Evolutionary conservation across 1,140 invertebrate genomes (phyloP), one percentile per base, ranked within the genome.

Genomic region (Centruroides vittatus): DNA sequence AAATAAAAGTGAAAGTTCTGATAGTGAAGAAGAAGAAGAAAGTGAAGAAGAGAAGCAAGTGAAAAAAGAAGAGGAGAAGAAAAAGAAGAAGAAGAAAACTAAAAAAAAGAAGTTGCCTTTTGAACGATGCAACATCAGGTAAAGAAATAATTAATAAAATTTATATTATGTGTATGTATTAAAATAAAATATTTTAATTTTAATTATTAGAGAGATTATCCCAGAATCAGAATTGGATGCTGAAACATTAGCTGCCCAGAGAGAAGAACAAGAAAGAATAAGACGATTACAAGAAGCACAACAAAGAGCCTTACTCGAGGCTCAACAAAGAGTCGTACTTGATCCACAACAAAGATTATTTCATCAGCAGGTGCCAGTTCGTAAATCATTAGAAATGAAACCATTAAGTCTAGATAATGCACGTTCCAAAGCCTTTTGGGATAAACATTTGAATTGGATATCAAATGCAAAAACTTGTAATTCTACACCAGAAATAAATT

Each of bases 221-320:
- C 85, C 88, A 70, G 90, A 94, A 68, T 87, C 86, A 58, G 88
- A 95, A 69, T 73, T 98, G 54, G 93, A 96, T 71, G 86, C 89
- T 65, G 86, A 88, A 8, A 96, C 93, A 6, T 71, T 94, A n/a
- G 84, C 84, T 35, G 93, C 93, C 3, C 92, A 96, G 72, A 78
- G 88, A 47, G 90, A 93, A 71, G 93, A 97, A 75, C 85, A 86
- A 67, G 92, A 95, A 71, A 79, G 93, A 52, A 73, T 75, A 60
- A 69, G 71, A 56, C 68, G 79, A 49, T 61, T 79, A 11, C 68
- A 70, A 57, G 67, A 70, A 61, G 58, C 65, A n/a, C 65, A 65
- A 61, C 62, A 62, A 52, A 50, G 65, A 46, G 59, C 62, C 47
- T 62, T 67, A 11, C 62, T 66, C 49, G 63, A 66, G 52, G 41